phyloP scores from a whole-genome alignment of 2,888 invertebrate genomes.

The Melinaea marsaeus region DNA sequence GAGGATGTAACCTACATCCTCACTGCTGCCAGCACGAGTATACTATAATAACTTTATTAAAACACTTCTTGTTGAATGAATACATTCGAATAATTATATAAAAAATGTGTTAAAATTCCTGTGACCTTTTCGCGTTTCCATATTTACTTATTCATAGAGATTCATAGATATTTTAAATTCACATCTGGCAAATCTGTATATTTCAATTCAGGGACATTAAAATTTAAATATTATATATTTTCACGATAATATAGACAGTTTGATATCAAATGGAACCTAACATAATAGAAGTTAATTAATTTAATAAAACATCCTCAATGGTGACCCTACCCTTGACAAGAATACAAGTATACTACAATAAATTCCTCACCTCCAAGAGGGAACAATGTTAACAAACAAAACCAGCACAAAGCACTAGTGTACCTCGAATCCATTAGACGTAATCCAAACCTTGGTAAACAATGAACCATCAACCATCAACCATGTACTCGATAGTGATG shows the following conservation, averaged over 20 bases:
- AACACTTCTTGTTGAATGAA: background rate
- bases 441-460: conserved; percentile 31
- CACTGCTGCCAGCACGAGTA: conserved; percentile 6
- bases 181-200: conserved; percentile 16
- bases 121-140: conserved; percentile 28
- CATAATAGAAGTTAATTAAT: too few relatives aligned
- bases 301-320: too few relatives aligned
- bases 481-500: background rate
- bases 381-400: conserved; percentile 31
- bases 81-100: conserved; percentile 18
- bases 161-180: conserved; percentile 22
- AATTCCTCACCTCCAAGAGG: conserved; percentile 17
- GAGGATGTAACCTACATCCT: conserved; percentile 22
- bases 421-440: conserved; percentile 35
- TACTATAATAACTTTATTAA: background rate
- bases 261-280: too few relatives aligned
- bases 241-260: too few relatives aligned
- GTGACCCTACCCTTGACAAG: too few relatives aligned
- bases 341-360: conserved; percentile 12
- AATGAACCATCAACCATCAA: background rate
- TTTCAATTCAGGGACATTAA: background rate
- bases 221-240: too few relatives aligned
- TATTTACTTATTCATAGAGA: conserved; percentile 18
- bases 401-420: conserved; percentile 27
- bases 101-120: conserved; percentile 30